phyloP scores from a whole-genome alignment of 1,140 invertebrate genomes.

The Samia ricini region DNA sequence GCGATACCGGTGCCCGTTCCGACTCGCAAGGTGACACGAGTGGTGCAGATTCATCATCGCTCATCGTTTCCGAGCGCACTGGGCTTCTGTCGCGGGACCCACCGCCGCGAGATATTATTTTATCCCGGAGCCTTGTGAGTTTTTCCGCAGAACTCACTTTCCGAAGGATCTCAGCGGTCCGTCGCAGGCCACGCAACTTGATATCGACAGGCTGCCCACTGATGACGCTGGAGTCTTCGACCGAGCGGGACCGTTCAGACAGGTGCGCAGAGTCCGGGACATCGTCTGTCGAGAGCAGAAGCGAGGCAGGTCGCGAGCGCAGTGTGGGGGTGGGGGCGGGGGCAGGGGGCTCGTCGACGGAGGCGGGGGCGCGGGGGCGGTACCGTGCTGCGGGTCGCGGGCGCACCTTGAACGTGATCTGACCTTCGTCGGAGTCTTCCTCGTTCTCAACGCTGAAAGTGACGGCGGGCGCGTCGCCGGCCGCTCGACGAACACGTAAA shows the following conservation, averaged over 20 bases:
- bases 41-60: conserved; percentile 82
- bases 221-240: conserved; percentile 43
- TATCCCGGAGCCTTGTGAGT: conserved; percentile 59
- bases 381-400: conserved; percentile 25
- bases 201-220: conserved; percentile 40
- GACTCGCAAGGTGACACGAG: conserved; percentile 64
- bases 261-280: conserved; percentile 30
- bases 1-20: neutral
- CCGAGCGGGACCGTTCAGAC: conserved; percentile 44
- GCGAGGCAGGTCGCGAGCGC: conserved; percentile 46
- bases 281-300: conserved; percentile 44
- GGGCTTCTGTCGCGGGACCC: conserved; percentile 48
- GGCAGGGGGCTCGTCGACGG: conserved; percentile 31
- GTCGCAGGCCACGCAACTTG: conserved; percentile 42
- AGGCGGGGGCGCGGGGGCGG: conserved; percentile 9
- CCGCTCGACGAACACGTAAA: conserved; percentile 30
- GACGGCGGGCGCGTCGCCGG: conserved; percentile 47
- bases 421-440: conserved; percentile 47
- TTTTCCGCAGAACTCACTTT: conserved; percentile 60
- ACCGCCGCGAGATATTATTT: conserved; percentile 52
- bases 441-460: conserved; percentile 65
- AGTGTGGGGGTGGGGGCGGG: conserved; percentile 33
- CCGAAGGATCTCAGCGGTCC: conserved; percentile 49
- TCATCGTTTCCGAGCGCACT: conserved; percentile 47
- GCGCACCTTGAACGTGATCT: conserved; percentile 53